Evolutionary conservation across 2,113 vertebrate species (phyloP).

Genomic region (Hyperopisus bebe): DNA sequence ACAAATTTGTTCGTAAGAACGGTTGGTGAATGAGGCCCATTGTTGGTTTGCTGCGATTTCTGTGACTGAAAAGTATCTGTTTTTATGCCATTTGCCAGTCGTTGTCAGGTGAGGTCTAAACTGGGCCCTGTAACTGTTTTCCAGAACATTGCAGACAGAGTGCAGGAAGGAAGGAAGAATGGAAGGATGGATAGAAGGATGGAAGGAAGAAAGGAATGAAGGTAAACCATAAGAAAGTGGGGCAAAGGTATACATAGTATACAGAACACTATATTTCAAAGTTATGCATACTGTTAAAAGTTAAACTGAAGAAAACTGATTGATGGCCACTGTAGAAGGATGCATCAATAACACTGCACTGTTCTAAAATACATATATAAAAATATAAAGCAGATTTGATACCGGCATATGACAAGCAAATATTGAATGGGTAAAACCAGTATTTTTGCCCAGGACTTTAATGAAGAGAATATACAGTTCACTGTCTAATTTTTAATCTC

Average conservation of each 20-base stretch:
- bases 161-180: background rate
- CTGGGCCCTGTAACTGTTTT: background rate
- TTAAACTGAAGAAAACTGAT: background rate
- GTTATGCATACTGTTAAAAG: background rate
- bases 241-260: background rate
- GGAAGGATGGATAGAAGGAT: background rate
- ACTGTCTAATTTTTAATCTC: background rate
- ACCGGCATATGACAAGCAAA: background rate
- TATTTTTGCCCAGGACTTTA: background rate
- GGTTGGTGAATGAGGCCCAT: too few species aligned
- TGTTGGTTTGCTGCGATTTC: background rate
- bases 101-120: background rate
- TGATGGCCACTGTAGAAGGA: background rate
- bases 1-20: too few species aligned
- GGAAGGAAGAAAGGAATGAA: background rate
- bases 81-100: background rate
- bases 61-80: background rate
- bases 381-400: background rate
- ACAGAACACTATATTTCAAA: background rate
- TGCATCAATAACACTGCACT: background rate
- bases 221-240: background rate
- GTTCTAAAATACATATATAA: background rate
- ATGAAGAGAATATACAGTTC: background rate
- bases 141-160: background rate
- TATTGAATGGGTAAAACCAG: background rate